phyloP scores from a whole-genome alignment of 64 coral and sea anemone species.

The Acropora tenuis region DNA sequence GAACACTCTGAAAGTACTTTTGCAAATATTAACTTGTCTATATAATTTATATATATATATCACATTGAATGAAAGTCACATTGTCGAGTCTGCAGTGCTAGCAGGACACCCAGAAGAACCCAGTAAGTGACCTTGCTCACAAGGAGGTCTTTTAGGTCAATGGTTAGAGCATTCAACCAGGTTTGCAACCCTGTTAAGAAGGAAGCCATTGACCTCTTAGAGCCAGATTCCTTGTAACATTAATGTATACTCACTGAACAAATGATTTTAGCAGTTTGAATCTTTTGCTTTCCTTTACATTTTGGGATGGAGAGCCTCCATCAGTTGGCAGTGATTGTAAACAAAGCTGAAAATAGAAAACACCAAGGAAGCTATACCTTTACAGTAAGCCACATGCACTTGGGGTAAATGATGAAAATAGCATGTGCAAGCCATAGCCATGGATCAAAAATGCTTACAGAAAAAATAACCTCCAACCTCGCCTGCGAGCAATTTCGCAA shows the following conservation, averaged over 20 bases:
- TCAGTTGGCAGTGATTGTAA: conserved; percentile 8
- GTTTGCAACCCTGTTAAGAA: too few species aligned
- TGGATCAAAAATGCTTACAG: conserved; percentile 40
- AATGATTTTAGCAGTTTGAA: conserved; percentile 63
- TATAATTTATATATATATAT: too few species aligned
- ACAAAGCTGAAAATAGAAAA: conserved; percentile 23
- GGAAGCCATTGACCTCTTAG: too few species aligned
- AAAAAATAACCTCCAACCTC: conserved; percentile 35
- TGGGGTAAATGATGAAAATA: too few species aligned
- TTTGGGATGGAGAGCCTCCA: not conserved
- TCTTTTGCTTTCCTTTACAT: conserved; percentile 2
- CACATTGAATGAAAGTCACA: not conserved
- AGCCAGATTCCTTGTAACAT: not conserved
- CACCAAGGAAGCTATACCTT: too few species aligned
- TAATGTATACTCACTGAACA: conserved; percentile 38
- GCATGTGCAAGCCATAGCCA: not conserved
- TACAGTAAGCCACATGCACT: too few species aligned
- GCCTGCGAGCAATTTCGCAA: conserved; percentile 7
- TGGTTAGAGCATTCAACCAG: too few species aligned
- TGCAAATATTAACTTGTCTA: too few species aligned
- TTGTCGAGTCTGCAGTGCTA: not conserved
- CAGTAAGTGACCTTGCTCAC: too few species aligned
- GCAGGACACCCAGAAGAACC: too few species aligned
- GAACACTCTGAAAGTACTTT: too few species aligned
- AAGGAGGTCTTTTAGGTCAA: too few species aligned